Percentiles rank a stretch among this genome's conserved stretches.
These are phyloP conservation scores for Apamea crenata DNA, from an alignment of 2,888 invertebrate species.

Conservation along the genomic window DNA sequence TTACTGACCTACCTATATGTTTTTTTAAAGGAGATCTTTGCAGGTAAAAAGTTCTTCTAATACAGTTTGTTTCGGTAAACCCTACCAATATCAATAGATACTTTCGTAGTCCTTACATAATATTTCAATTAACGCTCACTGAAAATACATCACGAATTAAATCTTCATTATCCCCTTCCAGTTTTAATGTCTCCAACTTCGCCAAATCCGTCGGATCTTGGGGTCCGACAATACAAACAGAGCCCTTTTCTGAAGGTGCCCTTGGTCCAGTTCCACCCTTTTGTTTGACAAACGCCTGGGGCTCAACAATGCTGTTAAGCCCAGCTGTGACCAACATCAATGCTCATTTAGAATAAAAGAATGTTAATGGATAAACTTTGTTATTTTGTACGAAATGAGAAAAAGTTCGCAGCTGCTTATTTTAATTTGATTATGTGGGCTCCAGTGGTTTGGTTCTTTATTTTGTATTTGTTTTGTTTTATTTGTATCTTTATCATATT, in stretches of 20 bases:
- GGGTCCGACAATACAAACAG: constrained; percentile 31
- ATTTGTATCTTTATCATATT: background rate
- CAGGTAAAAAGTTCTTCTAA: background rate
- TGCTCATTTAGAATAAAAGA: constrained; percentile 49
- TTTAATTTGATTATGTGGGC: constrained; percentile 16
- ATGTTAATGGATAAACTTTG: constrained; percentile 43
- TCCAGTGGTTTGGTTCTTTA: background rate
- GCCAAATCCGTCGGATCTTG: constrained; percentile 25
- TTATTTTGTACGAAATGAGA: constrained; percentile 25
- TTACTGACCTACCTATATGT: too few relatives aligned
- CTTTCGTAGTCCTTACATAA: constrained; percentile 8
- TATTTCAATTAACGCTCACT: constrained; percentile 37
- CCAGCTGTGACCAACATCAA: constrained; percentile 54
- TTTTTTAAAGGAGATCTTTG: background rate
- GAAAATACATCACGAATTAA: constrained; percentile 40
- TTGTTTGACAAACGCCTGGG: constrained; percentile 51
- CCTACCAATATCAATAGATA: background rate
- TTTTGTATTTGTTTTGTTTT: background rate
- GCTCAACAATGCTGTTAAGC: constrained; percentile 43
- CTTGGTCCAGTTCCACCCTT: constrained; percentile 56
- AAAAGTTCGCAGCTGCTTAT: background rate
- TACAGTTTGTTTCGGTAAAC: background rate
- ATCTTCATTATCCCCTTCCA: constrained; percentile 20
- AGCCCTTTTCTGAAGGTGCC: constrained; percentile 36
- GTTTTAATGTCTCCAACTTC: constrained; percentile 38